Evolutionary conservation across 2,113 vertebrate species (phyloP).

Genomic region (Chaetodon trifascialis): DNA sequence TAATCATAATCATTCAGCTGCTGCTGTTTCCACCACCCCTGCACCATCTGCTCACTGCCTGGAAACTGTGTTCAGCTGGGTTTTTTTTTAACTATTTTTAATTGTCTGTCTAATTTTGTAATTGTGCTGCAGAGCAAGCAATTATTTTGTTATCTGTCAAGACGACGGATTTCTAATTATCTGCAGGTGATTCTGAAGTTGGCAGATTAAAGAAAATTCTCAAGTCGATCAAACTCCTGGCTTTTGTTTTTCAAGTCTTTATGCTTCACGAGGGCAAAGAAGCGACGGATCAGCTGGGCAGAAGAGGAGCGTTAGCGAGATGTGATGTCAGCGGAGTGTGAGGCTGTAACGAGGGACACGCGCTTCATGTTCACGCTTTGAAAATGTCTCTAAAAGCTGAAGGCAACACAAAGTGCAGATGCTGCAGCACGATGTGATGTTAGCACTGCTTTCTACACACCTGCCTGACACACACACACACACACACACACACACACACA

Average conservation of each 20-base stretch:
- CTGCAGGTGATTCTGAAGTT: not conserved
- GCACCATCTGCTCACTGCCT: too few relatives aligned
- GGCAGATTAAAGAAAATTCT: too few relatives aligned
- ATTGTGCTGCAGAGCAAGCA: not conserved
- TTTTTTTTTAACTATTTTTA: too few relatives aligned
- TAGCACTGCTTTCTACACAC: slow-evolving; percentile 21
- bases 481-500: slow-evolving; percentile 20
- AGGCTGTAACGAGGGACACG: not conserved
- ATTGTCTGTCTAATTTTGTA: not conserved
- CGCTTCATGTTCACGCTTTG: slow-evolving; percentile 1
- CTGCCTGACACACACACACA: slow-evolving; percentile 21
- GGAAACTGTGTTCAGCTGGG: too few relatives aligned
- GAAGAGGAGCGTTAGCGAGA: not conserved
- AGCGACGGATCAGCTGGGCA: not conserved
- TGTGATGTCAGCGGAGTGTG: not conserved
- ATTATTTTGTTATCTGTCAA: not conserved
- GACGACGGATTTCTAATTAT: not conserved
- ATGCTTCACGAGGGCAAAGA: not conserved
- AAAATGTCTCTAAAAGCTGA: slow-evolving; percentile 48
- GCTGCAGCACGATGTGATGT: slow-evolving; percentile 18
- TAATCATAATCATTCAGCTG: too few relatives aligned
- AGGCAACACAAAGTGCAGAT: slow-evolving; percentile 41
- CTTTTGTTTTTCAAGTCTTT: too few relatives aligned
- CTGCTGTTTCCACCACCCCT: too few relatives aligned
- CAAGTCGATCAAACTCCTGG: not conserved